Percentiles rank a stretch among this genome's conserved stretches.
Conservation (phyloP, 2,797 vertebrate genomes). For the Crocodylus rhombifer region DNA sequence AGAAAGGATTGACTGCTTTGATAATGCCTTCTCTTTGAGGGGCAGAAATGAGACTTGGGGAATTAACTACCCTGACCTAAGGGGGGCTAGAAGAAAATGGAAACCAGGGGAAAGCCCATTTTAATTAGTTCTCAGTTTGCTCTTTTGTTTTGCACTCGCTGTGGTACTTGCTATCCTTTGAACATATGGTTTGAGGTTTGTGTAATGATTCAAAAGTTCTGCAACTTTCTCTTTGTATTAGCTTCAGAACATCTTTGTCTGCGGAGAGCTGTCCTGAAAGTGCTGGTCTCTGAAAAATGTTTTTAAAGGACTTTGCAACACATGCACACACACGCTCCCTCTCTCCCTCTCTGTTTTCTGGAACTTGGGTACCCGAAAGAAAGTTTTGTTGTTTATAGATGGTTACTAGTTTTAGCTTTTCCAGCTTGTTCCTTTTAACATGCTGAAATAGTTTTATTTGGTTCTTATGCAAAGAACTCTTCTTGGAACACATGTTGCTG, state of each 20-base stretch:
- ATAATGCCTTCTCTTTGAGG: neutral
- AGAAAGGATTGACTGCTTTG: neutral
- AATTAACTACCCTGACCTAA: neutral
- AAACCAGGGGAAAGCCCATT: neutral
- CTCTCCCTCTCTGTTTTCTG: conserved; percentile 6
- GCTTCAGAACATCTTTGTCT: neutral
- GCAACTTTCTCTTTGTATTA: neutral
- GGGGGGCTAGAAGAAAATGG: neutral
- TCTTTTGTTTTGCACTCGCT: neutral
- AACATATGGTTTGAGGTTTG: neutral
- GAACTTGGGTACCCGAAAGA: neutral
- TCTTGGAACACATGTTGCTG: conserved; percentile 36
- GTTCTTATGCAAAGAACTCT: neutral
- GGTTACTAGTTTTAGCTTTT: conserved; percentile 26
- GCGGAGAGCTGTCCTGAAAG: neutral
- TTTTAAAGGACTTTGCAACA: neutral
- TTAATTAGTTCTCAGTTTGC: neutral
- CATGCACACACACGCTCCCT: neutral
- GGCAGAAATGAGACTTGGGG: neutral
- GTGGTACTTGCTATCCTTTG: neutral
- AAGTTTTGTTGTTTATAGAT: neutral
- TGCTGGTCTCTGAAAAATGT: neutral
- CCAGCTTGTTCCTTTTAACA: neutral
- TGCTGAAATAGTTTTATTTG: conserved; percentile 18
- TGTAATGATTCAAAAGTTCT: neutral